Evolutionary conservation across 2,113 vertebrate species (phyloP).

Genomic region (Tor tambroides): DNA sequence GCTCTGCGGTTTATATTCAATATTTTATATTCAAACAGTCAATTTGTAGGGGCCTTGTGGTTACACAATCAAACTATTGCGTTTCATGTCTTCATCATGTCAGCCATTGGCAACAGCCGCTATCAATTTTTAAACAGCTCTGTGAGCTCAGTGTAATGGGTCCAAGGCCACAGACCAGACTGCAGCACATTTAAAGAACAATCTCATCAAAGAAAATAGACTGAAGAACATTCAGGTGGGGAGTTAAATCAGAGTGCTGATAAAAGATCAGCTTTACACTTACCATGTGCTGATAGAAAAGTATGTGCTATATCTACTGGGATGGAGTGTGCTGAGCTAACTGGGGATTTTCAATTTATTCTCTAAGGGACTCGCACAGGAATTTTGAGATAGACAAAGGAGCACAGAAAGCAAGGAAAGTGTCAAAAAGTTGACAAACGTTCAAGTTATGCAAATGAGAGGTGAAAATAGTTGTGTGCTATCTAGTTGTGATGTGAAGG

Average conservation of each 20-base stretch:
- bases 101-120: neutral
- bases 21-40: neutral
- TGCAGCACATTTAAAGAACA: neutral
- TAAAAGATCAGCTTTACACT: conserved; percentile 1
- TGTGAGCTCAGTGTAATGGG: neutral
- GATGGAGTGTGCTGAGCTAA: neutral
- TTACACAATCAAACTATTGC: neutral
- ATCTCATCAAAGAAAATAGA: neutral
- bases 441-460: neutral
- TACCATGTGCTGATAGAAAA: neutral
- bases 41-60: conserved; percentile 1
- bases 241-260: neutral
- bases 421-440: neutral
- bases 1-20: neutral
- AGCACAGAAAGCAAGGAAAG: neutral
- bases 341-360: neutral
- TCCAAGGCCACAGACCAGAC: neutral
- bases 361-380: neutral
- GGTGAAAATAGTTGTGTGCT: too few relatives aligned
- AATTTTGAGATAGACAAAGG: neutral
- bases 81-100: conserved; percentile 14
- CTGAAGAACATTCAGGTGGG: neutral
- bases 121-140: conserved; percentile 32
- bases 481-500: neutral
- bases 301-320: neutral